Evolutionary conservation across 1,140 invertebrate species (phyloP), one percentile per base, ranked within the genome.

Genomic region (Pectinophora gossypiella): DNA sequence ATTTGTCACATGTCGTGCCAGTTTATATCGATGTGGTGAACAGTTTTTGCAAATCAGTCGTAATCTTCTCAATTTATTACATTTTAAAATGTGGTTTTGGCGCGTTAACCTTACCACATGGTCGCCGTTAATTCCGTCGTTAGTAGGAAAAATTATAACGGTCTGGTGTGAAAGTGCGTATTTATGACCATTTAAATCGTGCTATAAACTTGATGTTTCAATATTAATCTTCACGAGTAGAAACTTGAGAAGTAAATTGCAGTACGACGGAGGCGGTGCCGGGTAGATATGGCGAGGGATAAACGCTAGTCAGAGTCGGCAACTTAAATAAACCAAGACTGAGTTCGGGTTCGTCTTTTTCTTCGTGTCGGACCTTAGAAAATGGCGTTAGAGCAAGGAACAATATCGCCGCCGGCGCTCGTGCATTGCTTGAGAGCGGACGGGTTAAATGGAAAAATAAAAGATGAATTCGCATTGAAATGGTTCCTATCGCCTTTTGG

Each of bases 381-480:
- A 75, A 73, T 72, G 61, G 69, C 66, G 63, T 76, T 80, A 78
- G 78, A 79, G 53, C 57, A 47, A 49, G 63, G 68, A 73, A 72
- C 61, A 72, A 69, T 70, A 79, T 67, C 56, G 74, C 73, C 60
- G 40, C 59, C 59, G 75, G 75, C 67, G 66, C 61, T 76, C 72
- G 68, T 74, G 67, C 60, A 57, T 32, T 53, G 56, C 59, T 16
- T 16, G 27, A 21, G 19, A 46, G 45, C 54, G 51, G 46, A 44
- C 60, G 52, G 43, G 57, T 51, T 60, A 75, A 65, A 63, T 52
- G 56, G 67, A 68, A 77, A 81, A 83, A 73, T 74, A 74, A 70
- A 78, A 66, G 54, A 54, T 52, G 61, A 53, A 48, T 78, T 83
- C 75, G 71, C 72, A 73, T 76, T 74, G 75, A 76, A 82, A 74